Conservation (phyloP, 2,797 vertebrate genomes). For the Brachymystax lenok region DNA sequence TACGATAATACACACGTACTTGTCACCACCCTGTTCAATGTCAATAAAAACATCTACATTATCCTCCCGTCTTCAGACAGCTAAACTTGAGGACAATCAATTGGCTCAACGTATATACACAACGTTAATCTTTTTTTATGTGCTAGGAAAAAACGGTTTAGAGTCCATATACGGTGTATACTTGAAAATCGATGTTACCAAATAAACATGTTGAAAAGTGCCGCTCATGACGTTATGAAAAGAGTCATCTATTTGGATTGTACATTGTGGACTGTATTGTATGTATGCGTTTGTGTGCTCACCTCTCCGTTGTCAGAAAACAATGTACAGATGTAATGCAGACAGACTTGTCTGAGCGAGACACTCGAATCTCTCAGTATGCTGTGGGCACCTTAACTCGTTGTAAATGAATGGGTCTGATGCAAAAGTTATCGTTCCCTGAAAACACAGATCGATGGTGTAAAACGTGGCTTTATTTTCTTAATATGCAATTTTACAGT, state of each 20-base stretch:
- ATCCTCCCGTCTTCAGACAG: constrained; percentile 39
- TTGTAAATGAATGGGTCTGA: constrained; percentile 45
- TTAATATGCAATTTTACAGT: constrained; percentile 64
- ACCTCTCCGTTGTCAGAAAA: constrained; percentile 41
- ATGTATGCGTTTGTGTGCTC: constrained; percentile 32
- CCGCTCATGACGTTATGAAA: constrained; percentile 41
- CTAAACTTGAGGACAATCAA: constrained; percentile 51
- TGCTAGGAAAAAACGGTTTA: constrained; percentile 51
- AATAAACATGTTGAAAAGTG: constrained; percentile 71
- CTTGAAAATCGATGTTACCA: constrained; percentile 78
- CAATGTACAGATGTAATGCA: constrained; percentile 50
- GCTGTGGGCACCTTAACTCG: constrained; percentile 50
- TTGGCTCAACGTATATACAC: constrained; percentile 63
- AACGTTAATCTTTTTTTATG: constrained; percentile 73
- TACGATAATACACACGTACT: constrained; percentile 69
- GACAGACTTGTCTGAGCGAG: constrained; percentile 9
- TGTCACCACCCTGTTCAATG: constrained; percentile 14
- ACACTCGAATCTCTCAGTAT: constrained; percentile 39
- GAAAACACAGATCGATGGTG: constrained; percentile 46
- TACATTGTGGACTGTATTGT: constrained; percentile 51
- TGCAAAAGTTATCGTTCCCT: constrained; percentile 41
- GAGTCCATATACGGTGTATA: constrained; percentile 41
- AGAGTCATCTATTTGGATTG: constrained; percentile 46
- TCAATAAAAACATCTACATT: constrained; percentile 26
- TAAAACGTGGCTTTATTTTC: constrained; percentile 59